phyloP scores from a whole-genome alignment of 2,797 vertebrate genomes.

The Syngnathus acus region DNA sequence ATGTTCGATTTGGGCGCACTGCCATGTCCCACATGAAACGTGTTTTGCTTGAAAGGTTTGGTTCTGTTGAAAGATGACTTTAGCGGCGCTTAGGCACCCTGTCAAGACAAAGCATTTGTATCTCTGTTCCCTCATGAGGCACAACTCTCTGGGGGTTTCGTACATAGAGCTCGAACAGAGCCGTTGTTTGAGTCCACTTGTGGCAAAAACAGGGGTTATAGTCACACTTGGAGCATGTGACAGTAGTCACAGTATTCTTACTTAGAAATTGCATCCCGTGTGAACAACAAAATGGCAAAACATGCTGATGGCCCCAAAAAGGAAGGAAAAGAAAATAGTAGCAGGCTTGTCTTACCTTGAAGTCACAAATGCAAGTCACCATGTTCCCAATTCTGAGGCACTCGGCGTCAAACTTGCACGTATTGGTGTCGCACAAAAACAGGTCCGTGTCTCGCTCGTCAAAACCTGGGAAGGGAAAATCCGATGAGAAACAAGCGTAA shows the following conservation, averaged over 20 bases:
- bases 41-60: too few species aligned
- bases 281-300: background rate
- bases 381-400: constrained; percentile 97
- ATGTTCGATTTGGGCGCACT: too few species aligned
- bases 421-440: constrained; percentile 98
- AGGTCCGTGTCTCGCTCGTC: constrained; percentile 98
- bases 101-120: background rate
- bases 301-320: background rate
- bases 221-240: too few species aligned
- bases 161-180: background rate
- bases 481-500: constrained; percentile 36
- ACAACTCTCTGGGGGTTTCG: background rate
- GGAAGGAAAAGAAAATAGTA: background rate
- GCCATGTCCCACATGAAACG: too few species aligned
- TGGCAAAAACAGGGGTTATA: too few species aligned
- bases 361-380: constrained; percentile 98
- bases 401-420: constrained; percentile 98
- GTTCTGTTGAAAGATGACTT: too few species aligned
- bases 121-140: background rate
- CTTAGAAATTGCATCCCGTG: background rate
- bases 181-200: background rate
- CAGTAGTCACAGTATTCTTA: background rate
- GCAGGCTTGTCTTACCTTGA: constrained; percentile 81
- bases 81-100: too few species aligned
- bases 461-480: constrained; percentile 77